Conservation (phyloP, 2,888 invertebrate species). For the Mimachlamys varia region DNA sequence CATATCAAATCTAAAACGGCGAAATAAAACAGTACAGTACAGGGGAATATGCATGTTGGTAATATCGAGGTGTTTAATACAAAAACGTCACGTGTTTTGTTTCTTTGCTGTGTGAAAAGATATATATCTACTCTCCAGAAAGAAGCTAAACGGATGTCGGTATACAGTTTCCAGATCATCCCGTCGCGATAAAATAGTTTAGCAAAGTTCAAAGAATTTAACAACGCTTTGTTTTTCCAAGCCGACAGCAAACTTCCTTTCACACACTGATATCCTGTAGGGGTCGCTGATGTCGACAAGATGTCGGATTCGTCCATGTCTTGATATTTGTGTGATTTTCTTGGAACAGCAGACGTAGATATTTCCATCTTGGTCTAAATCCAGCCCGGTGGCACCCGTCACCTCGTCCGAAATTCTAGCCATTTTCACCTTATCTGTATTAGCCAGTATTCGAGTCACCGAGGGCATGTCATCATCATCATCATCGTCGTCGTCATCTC, state of each 20-base stretch:
- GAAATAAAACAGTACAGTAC: too few relatives aligned
- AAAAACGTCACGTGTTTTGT: too few relatives aligned
- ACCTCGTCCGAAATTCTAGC: not conserved
- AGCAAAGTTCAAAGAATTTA: not conserved
- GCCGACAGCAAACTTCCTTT: not conserved
- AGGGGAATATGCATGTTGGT: too few relatives aligned
- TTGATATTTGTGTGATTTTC: not conserved
- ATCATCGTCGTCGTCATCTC: too few relatives aligned
- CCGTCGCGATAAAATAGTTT: too few relatives aligned
- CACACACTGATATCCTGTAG: not conserved
- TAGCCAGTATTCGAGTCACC: not conserved
- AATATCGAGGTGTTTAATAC: too few relatives aligned
- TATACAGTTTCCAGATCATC: too few relatives aligned
- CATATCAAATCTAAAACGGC: too few relatives aligned
- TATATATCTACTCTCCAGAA: too few relatives aligned
- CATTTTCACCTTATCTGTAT: not conserved
- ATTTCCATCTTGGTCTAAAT: not conserved
- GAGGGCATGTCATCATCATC: not conserved
- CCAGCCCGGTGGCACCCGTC: not conserved
- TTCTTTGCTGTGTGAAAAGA: too few relatives aligned
- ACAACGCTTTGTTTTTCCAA: not conserved
- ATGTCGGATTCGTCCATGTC: not conserved
- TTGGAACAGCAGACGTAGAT: not conserved
- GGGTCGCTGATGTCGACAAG: slow-evolving; percentile 24
- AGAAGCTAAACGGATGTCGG: too few relatives aligned